Conservation (phyloP, 2,888 invertebrate genomes). For the Agonopterix arenella region DNA sequence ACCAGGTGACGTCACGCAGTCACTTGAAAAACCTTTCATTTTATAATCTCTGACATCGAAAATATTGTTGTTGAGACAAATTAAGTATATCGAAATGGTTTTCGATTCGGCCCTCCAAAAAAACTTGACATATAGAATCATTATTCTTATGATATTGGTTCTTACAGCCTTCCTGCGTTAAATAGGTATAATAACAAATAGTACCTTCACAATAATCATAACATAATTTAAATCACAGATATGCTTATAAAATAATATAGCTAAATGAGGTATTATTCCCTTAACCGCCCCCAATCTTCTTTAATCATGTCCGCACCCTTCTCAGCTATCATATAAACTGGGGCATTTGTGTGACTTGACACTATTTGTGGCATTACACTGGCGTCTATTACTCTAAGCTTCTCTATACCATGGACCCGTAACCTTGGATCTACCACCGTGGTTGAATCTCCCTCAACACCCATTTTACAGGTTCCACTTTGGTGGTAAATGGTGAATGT, state of each 20-base stretch:
- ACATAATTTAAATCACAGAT: not conserved
- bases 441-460: slow-evolving; percentile 66
- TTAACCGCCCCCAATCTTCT: slow-evolving; percentile 55
- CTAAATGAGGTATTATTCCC: slow-evolving; percentile 12
- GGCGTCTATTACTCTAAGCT: slow-evolving; percentile 85
- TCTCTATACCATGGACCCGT: slow-evolving; percentile 80
- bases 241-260: not conserved
- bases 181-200: no score
- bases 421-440: slow-evolving; percentile 81
- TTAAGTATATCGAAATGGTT: no score
- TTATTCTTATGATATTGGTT: no score
- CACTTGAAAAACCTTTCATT: no score
- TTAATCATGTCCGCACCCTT: slow-evolving; percentile 85
- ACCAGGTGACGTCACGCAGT: no score
- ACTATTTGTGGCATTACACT: slow-evolving; percentile 88
- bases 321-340: slow-evolving; percentile 89
- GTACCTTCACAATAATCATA: no score
- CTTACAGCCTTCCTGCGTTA: no score
- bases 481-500: slow-evolving; percentile 84
- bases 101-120: no score
- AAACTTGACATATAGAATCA: no score
- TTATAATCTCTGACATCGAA: no score
- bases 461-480: slow-evolving; percentile 83
- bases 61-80: no score
- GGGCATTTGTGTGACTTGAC: slow-evolving; percentile 87